Base-by-base conservation (phyloP, 2,113 vertebrate genomes). In the Syngnathus scovelli region DNA sequence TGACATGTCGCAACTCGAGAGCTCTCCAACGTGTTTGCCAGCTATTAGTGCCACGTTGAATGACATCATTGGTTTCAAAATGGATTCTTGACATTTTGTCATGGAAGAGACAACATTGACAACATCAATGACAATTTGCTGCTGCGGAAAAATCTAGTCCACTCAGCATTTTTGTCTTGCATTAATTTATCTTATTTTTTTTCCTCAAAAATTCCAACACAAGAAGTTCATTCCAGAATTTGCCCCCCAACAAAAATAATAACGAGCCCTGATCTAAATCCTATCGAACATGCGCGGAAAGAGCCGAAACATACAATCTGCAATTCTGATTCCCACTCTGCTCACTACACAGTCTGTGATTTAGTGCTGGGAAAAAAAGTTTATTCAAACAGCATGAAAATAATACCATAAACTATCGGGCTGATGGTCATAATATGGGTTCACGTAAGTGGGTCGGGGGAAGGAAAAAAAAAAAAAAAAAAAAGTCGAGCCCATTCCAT, bases 371-470 rank as follows among this genome's bases (percentile, higher is more conserved):
- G 69, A 67, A 84, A 76, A 49, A 76, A 69, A 72, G 75, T 82
- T 83, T 83, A 75, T 81, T 76, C 64, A 71, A 74, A 78, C 70
- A 77, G 75, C 73, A 82, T 78, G 93, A 94, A 93, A 93, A 94
- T 92, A 93, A 94, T 90, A 92, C 88, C 91, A 94, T 93, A 94
- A 94, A 94, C 92, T 93, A 87, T 93, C 90, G 90, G 90, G 90
- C 90, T 90, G 90, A 90, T 91, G 92, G 94, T 94, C 93, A 94
- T 94, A 92, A 94, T 94, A 96, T 94, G 91, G 87, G 92, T 94
- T 95, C 94, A 94, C 92, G 94, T 92, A 93, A 92, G 87, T 89
- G 91, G 91, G 90, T 90, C 89, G 90, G 81, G 13, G 7, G 1
- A 56, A 27, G 3, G 21, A 9, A 59, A 36, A 60, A 16, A 36